Evolutionary conservation across 2,113 vertebrate species (phyloP).

Genomic region (Sturnus vulgaris): DNA sequence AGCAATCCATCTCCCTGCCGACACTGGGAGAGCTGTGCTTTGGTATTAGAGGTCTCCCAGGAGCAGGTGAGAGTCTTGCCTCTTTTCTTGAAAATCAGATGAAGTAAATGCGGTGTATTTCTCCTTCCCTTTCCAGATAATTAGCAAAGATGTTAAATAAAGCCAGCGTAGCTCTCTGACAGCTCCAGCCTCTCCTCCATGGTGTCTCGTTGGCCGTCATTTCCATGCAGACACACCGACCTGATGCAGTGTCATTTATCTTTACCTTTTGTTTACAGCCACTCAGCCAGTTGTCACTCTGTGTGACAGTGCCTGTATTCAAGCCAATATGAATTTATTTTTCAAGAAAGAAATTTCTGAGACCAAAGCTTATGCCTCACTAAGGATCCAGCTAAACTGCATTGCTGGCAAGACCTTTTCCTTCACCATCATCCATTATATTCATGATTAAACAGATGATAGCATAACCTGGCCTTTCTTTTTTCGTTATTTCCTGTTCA

Average conservation of each 20-base stretch:
- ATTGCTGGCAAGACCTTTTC: neutral
- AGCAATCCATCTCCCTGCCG: constrained; percentile 31
- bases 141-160: constrained; percentile 52
- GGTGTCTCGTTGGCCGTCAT: constrained; percentile 9
- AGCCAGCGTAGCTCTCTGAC: neutral
- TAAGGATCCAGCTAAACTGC: neutral
- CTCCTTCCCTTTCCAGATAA: constrained; percentile 22
- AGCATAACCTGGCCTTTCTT: neutral
- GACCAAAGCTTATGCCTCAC: neutral
- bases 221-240: neutral
- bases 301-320: constrained; percentile 13
- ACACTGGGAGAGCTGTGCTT: constrained; percentile 13
- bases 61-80: constrained; percentile 30
- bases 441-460: neutral
- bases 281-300: constrained; percentile 43
- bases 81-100: constrained; percentile 56
- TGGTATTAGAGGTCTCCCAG: constrained; percentile 36
- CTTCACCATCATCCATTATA: neutral
- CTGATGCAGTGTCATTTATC: constrained; percentile 45
- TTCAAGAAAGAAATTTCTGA: neutral
- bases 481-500: neutral
- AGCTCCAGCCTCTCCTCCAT: neutral
- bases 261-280: constrained; percentile 63
- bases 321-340: constrained; percentile 51
- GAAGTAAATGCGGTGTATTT: neutral